Percentiles rank a stretch among this genome's conserved stretches.
phyloP scores from a whole-genome alignment of 2,797 vertebrate genomes.

The Bucorvus abyssinicus region DNA sequence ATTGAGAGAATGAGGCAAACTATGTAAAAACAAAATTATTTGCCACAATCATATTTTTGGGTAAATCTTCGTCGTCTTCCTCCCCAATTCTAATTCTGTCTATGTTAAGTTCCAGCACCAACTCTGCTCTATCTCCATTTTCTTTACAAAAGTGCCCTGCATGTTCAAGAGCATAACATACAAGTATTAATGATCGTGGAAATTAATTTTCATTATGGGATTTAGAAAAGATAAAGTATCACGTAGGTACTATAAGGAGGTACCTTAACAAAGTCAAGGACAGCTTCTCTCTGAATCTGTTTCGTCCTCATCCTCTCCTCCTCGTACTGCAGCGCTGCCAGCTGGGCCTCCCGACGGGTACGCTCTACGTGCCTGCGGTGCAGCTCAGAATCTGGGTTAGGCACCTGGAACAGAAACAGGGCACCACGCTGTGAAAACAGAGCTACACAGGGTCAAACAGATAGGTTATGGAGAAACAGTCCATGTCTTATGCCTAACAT shows the following conservation, averaged over 20 bases:
- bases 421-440: background rate
- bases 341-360: slow-evolving; percentile 88
- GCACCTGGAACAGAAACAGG: slow-evolving; percentile 48
- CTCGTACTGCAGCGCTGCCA: slow-evolving; percentile 89
- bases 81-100: background rate
- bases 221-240: background rate
- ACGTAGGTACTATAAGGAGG: background rate
- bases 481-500: background rate
- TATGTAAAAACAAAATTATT: background rate
- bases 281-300: slow-evolving; percentile 80
- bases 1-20: background rate
- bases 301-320: slow-evolving; percentile 88
- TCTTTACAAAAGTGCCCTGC: background rate
- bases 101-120: background rate
- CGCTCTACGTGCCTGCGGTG: slow-evolving; percentile 80
- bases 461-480: background rate
- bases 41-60: background rate
- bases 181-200: background rate
- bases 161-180: fast-evolving
- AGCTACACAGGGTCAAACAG: background rate
- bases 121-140: background rate
- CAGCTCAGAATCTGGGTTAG: slow-evolving; percentile 55
- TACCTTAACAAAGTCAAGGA: slow-evolving; percentile 83
- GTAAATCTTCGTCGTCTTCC: background rate
- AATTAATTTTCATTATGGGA: background rate